Percentiles rank a stretch among this genome's conserved stretches.
phyloP scores from a whole-genome alignment of 1,140 invertebrate genomes.

The Diorhabda sublineata region DNA sequence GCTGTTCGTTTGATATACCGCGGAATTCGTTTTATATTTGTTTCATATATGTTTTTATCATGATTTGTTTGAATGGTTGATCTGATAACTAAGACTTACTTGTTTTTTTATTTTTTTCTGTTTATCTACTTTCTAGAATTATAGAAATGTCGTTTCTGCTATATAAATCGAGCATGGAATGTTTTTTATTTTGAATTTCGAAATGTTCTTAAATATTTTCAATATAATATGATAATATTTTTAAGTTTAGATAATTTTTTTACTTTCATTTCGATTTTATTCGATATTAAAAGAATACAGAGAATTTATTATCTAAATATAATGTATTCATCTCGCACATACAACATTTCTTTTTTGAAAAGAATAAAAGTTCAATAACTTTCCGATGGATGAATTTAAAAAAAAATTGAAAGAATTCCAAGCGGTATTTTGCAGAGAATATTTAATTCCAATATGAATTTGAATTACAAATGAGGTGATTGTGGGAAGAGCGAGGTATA shows the following conservation, averaged over 20 bases:
- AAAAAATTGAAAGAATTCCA: neutral
- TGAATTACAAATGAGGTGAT: slow-evolving; percentile 7
- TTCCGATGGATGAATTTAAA: neutral
- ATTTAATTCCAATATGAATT: slow-evolving; percentile 4
- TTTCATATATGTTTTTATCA: too few species aligned
- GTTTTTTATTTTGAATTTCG: too few species aligned
- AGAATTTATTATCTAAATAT: neutral
- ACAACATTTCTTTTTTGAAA: neutral
- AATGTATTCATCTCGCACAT: neutral
- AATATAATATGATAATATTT: too few species aligned
- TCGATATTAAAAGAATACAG: neutral
- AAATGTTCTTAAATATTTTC: too few species aligned
- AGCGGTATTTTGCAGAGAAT: slow-evolving; percentile 2
- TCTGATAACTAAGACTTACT: too few species aligned
- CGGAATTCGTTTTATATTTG: too few species aligned
- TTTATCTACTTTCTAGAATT: too few species aligned
- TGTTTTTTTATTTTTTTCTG: too few species aligned
- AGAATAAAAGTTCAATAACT: slow-evolving; percentile 1
- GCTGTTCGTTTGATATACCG: too few species aligned
- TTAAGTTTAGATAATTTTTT: neutral
- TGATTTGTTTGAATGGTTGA: too few species aligned
- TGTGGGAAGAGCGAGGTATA: neutral
- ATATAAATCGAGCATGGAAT: too few species aligned
- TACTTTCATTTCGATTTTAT: neutral
- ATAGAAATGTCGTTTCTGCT: too few species aligned